These are phyloP conservation scores for Rousettus madagascariensis DNA, from an alignment of 2,797 vertebrate species.

Conservation along the genomic window DNA sequence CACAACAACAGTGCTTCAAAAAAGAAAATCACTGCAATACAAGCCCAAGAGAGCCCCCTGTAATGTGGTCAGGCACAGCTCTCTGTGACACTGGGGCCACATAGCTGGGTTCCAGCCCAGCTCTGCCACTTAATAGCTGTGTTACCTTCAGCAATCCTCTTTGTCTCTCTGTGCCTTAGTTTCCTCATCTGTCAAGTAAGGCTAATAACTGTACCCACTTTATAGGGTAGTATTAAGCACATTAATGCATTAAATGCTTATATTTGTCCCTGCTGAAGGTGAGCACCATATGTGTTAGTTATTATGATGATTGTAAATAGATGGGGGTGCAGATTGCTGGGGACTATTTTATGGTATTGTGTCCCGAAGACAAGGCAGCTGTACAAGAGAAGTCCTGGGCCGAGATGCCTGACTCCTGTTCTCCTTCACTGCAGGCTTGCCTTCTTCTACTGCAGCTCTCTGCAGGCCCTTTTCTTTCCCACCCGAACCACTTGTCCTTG, in stretches of 20 bases:
- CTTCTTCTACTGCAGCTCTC: background rate
- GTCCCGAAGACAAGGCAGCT: background rate
- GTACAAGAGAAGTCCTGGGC: background rate
- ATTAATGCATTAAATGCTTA: background rate
- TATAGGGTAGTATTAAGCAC: background rate
- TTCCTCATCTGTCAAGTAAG: background rate
- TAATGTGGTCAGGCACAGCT: background rate
- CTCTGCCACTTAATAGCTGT: background rate
- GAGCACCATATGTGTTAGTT: background rate
- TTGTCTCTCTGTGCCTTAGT: background rate
- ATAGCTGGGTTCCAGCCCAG: background rate
- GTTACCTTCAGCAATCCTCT: background rate
- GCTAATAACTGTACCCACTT: background rate
- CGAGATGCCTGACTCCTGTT: background rate
- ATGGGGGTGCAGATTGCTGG: too few species aligned
- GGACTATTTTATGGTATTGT: background rate
- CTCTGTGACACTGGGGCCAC: background rate
- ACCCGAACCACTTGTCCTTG: background rate
- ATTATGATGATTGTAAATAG: background rate
- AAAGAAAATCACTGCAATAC: background rate
- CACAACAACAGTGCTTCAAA: background rate
- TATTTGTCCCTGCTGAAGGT: background rate
- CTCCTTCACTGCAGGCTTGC: background rate
- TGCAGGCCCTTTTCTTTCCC: background rate
- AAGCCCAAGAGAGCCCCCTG: background rate